Evolutionary conservation across 2,888 invertebrate species (phyloP), one percentile per base, ranked within the genome.

Genomic region (Venusia cambrica): DNA sequence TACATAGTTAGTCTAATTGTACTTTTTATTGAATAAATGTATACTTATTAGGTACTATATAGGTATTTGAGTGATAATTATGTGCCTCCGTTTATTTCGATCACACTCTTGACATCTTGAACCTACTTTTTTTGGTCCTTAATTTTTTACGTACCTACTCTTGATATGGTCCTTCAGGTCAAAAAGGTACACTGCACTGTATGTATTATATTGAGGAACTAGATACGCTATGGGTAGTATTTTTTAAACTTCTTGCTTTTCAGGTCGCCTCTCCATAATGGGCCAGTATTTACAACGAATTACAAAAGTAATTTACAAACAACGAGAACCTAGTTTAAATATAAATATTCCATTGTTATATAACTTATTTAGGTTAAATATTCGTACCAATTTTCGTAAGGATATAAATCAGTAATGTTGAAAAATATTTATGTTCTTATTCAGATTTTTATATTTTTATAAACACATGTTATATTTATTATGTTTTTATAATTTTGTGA

Each of bases 241-340:
- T n/a, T n/a, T n/a, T n/a, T n/a, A n/a, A 8, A 4, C 3, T 15
- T n/a, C 12, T 19, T 32, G 48, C 33, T 48, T 63, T 59, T 8
- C 73, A 77, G 78, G 73, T 78, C 31, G 75, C 76, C 30, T 57
- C 71, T 7, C 77, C 76, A 4, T 78, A 58, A 69, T n/a, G 30
- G 33, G 41, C 43, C 48, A 55, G 49, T 51, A 56, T 57, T 57
- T 16, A 41, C 29, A 51, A 54, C 26, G 38, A 54, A 18, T 43
- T 31, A 28, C 35, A 30, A 26, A 19, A 38, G 24, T 34, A 28
- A 35, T 22, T 22, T 6, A 20, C 17, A 34, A 45, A 54, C 52
- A 58, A 60, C 53, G 52, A 60, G 41, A 43, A 54, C 45, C 29
- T 34, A 47, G 34, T 31, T 34, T 24, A 2, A 4, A 15, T 17